Evolutionary conservation across 1,140 invertebrate species (phyloP).

Genomic region (Tetragonula clypearis): DNA sequence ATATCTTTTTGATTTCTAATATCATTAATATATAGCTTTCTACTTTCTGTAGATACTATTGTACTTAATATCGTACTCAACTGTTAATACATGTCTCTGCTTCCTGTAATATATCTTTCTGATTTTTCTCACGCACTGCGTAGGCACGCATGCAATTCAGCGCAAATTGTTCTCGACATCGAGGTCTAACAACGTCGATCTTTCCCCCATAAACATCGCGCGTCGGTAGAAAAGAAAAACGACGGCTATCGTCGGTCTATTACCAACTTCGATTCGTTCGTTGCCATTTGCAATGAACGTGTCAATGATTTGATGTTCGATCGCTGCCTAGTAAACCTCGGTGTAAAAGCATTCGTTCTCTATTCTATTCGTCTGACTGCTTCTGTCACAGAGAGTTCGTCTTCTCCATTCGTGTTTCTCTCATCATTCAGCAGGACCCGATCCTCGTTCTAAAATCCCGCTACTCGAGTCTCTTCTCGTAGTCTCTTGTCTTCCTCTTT

Average conservation of each 20-base stretch:
- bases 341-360: not conserved
- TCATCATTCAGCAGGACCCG: not conserved
- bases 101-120: too few relatives aligned
- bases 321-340: not conserved
- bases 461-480: not conserved
- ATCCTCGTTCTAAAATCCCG: constrained; percentile 10
- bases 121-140: too few relatives aligned
- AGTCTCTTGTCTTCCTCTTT: not conserved
- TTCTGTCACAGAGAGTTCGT: not conserved
- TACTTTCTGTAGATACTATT: too few relatives aligned
- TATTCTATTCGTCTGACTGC: not conserved
- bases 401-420: not conserved
- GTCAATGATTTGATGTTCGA: not conserved
- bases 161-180: not conserved
- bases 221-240: not conserved
- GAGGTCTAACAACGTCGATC: not conserved
- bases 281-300: constrained; percentile 1
- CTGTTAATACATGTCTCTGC: too few relatives aligned
- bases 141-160: too few relatives aligned
- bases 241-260: not conserved
- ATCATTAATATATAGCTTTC: too few relatives aligned
- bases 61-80: too few relatives aligned
- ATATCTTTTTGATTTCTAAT: too few relatives aligned
- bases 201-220: not conserved
- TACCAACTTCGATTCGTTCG: not conserved